Evolutionary conservation across 2,113 vertebrate genomes (phyloP).

Genomic region (Corythoichthys intestinalis): DNA sequence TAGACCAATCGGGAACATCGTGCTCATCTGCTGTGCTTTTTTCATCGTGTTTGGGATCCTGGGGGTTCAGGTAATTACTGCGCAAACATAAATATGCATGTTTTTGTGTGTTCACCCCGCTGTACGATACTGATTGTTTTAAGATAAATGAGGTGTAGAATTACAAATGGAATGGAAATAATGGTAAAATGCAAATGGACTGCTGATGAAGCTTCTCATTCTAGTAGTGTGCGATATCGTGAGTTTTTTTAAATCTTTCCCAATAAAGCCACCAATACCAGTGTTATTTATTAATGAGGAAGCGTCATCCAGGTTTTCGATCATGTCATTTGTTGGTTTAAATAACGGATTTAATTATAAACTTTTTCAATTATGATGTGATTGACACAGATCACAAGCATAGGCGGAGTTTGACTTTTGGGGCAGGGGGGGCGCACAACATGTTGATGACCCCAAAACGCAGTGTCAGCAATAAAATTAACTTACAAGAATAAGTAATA

Average conservation of each 20-base stretch:
- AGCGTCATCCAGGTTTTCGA: no score
- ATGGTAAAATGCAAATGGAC: slow-evolving; percentile 54
- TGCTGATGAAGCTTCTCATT: slow-evolving; percentile 52
- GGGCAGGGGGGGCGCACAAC: no score
- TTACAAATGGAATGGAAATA: slow-evolving; percentile 41
- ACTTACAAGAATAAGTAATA: no score
- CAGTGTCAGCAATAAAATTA: no score
- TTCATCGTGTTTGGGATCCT: slow-evolving; percentile 97
- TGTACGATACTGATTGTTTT: slow-evolving; percentile 25
- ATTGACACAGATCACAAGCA: no score
- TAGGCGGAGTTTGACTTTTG: no score
- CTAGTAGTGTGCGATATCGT: neutral
- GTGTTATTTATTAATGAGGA: no score
- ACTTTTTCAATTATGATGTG: no score
- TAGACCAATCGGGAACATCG: slow-evolving; percentile 94
- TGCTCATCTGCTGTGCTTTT: slow-evolving; percentile 97
- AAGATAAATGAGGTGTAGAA: slow-evolving; percentile 38
- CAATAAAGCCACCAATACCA: neutral
- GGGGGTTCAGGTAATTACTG: slow-evolving; percentile 86
- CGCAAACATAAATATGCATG: slow-evolving; percentile 15
- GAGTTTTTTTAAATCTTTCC: neutral
- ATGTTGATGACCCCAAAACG: no score
- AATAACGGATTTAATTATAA: no score
- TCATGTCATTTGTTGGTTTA: no score
- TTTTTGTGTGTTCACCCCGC: slow-evolving; percentile 14